These are phyloP conservation scores for Spodoptera frugiperda DNA, from an alignment of 1,140 invertebrate genomes.

Conservation along the genomic window DNA sequence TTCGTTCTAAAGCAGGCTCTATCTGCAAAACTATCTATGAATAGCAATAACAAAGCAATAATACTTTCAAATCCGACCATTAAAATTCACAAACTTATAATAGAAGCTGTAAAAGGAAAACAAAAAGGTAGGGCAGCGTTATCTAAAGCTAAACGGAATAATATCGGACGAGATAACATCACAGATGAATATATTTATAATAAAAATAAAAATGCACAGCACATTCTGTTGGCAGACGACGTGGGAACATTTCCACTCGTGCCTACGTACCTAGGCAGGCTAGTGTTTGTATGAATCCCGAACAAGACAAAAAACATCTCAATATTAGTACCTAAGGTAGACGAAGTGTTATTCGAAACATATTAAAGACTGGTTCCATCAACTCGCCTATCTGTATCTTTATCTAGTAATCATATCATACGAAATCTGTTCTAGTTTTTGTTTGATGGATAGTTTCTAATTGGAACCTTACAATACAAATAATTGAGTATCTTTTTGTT, in stretches of 20 bases:
- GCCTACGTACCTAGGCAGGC: neutral
- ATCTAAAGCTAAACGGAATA: conserved; percentile 40
- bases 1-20: too few relatives aligned
- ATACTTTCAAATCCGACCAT: neutral
- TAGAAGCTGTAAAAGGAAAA: conserved; percentile 23
- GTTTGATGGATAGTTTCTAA: too few relatives aligned
- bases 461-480: too few relatives aligned
- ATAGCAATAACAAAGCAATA: neutral
- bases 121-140: conserved; percentile 14
- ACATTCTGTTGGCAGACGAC: neutral
- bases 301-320: neutral
- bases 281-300: neutral
- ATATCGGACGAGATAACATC: conserved; percentile 32
- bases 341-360: neutral
- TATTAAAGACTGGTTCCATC: neutral
- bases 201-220: conserved; percentile 9
- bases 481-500: too few relatives aligned
- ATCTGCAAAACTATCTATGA: too few relatives aligned
- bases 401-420: too few relatives aligned
- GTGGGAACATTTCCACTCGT: conserved; percentile 15
- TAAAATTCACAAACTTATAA: conserved; percentile 17
- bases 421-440: too few relatives aligned
- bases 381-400: too few relatives aligned
- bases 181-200: conserved; percentile 15
- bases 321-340: neutral